A percentile compares a stretch with the other conserved stretches of the same genome.
Evolutionary conservation across 2,113 vertebrate genomes (phyloP).

Genomic region (Ailuropoda melanoleuca): DNA sequence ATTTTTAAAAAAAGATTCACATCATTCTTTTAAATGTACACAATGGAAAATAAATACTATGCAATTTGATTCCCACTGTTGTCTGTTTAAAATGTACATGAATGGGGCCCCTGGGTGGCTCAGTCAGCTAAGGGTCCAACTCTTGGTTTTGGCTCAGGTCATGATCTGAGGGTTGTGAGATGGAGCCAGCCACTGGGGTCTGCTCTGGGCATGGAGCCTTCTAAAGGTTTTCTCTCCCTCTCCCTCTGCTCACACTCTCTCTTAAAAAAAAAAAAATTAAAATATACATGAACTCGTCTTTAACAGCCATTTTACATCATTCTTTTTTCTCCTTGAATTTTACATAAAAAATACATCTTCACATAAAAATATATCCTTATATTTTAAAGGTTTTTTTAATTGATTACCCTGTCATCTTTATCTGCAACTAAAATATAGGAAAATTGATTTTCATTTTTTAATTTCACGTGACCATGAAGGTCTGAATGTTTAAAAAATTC

Average conservation of each 20-base stretch:
- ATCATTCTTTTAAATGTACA: not conserved
- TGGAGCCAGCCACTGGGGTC: not conserved
- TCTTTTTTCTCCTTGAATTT: not conserved
- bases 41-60: not conserved
- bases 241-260: not conserved
- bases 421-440: not conserved
- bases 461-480: not conserved
- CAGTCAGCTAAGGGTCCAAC: not conserved
- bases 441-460: not conserved
- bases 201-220: not conserved
- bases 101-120: not conserved
- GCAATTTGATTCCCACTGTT: not conserved
- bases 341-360: conserved; percentile 4
- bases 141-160: not conserved
- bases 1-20: not conserved
- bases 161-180: no score
- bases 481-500: not conserved
- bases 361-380: not conserved
- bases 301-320: not conserved
- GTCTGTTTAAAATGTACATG: not conserved
- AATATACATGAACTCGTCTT: not conserved
- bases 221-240: not conserved
- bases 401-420: not conserved
- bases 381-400: not conserved
- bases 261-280: not conserved